Evolutionary conservation across 2,888 invertebrate species (phyloP).

Genomic region (Nephrotoma appendiculata): DNA sequence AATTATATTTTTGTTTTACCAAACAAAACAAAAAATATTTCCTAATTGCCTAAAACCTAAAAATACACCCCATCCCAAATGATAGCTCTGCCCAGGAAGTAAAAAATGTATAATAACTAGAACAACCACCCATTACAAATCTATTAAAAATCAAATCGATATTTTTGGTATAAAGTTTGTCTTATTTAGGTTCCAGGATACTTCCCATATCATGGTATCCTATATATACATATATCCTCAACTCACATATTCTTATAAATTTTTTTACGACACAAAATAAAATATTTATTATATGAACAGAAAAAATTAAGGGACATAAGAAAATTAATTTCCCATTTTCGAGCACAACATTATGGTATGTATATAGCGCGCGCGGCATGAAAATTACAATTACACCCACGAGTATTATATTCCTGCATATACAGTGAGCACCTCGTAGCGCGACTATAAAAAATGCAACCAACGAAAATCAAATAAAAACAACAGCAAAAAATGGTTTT

Average conservation of each 20-base stretch:
- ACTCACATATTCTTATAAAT: background rate
- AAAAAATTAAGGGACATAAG: background rate
- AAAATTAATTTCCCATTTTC: background rate
- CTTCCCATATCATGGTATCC: background rate
- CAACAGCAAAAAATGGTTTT: background rate
- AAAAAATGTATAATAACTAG: background rate
- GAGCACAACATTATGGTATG: background rate
- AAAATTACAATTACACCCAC: background rate
- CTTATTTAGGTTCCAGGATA: background rate
- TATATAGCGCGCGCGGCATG: background rate
- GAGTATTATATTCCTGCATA: background rate
- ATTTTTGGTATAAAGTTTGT: background rate
- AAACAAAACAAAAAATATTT: background rate
- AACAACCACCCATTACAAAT: background rate
- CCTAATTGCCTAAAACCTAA: background rate
- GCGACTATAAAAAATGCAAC: background rate
- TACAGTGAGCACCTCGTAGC: background rate
- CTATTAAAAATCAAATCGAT: background rate
- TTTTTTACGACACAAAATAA: background rate
- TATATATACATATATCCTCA: background rate
- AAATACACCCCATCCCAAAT: background rate
- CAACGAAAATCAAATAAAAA: background rate
- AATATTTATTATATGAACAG: background rate
- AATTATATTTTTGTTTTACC: background rate
- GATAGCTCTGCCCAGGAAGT: background rate